Percentiles rank a stretch among this genome's conserved stretches.
Evolutionary conservation across 2,797 vertebrate species (phyloP).

Genomic region (Lates japonicus): DNA sequence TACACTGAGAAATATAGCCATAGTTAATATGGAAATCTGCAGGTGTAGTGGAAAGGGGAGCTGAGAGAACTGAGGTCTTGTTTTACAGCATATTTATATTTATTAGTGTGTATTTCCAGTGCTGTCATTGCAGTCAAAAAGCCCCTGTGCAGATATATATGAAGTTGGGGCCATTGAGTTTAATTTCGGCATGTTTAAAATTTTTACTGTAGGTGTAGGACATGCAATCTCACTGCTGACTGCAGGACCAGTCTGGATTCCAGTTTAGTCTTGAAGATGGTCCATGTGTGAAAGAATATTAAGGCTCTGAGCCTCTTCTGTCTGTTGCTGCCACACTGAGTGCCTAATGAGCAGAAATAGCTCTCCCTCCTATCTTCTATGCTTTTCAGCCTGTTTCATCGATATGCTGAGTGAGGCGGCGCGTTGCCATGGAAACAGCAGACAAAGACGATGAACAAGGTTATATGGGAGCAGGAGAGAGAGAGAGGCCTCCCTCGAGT

Average conservation of each 20-base stretch:
- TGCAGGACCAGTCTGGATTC: constrained; percentile 17
- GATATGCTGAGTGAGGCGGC: constrained; percentile 67
- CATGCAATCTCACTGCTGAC: not conserved
- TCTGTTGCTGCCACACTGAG: constrained; percentile 63
- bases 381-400: constrained; percentile 62
- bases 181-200: not conserved
- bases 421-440: constrained; percentile 84
- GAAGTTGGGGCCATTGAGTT: not conserved
- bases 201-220: not conserved
- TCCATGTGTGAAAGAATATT: constrained; percentile 22
- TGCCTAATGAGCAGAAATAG: constrained; percentile 76
- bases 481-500: constrained; percentile 54
- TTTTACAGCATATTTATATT: constrained; percentile 3
- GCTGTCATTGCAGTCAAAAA: constrained; percentile 7
- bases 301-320: constrained; percentile 44
- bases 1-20: constrained; percentile 25
- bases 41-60: constrained; percentile 13
- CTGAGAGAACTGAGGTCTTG: not conserved
- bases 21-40: constrained; percentile 50
- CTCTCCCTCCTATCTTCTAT: constrained; percentile 60
- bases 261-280: constrained; percentile 10
- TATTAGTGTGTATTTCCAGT: constrained; percentile 2
- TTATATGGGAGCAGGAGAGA: constrained; percentile 36
- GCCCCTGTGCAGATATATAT: not conserved
- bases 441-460: constrained; percentile 67